Percentiles rank a stretch among this genome's conserved stretches.
These are phyloP conservation scores for Lissocephala sabroskyi DNA, from an alignment of 2,888 invertebrate species.

Conservation along the genomic window DNA sequence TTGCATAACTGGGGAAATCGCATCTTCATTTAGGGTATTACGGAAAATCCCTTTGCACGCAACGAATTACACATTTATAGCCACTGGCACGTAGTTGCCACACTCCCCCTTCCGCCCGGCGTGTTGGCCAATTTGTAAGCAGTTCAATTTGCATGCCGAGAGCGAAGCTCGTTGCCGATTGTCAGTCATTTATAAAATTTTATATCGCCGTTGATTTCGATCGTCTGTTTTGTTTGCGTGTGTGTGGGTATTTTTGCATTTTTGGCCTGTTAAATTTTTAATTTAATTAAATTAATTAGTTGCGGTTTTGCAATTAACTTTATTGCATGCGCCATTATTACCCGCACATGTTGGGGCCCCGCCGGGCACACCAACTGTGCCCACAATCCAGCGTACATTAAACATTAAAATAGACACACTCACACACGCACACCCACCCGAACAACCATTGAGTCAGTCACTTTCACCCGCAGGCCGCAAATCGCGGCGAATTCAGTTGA, in stretches of 20 bases:
- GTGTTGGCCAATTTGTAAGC: constrained; percentile 25
- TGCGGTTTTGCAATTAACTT: constrained; percentile 71
- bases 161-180: constrained; percentile 60
- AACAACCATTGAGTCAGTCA: constrained; percentile 19
- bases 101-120: too few relatives aligned
- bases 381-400: constrained; percentile 48
- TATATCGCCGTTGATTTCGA: constrained; percentile 47
- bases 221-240: constrained; percentile 30
- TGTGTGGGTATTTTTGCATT: not conserved
- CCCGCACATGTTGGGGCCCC: constrained; percentile 18
- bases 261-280: constrained; percentile 61
- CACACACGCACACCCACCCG: constrained; percentile 22
- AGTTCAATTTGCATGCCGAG: constrained; percentile 57
- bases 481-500: constrained; percentile 38
- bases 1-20: too few relatives aligned
- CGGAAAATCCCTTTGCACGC: too few relatives aligned
- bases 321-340: constrained; percentile 66
- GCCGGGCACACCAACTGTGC: too few relatives aligned
- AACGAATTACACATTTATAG: too few relatives aligned
- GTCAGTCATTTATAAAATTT: constrained; percentile 61
- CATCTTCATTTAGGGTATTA: too few relatives aligned
- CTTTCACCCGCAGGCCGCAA: constrained; percentile 31
- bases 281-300: constrained; percentile 71
- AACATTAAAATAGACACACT: constrained; percentile 51
- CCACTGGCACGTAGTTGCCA: too few relatives aligned